These are phyloP conservation scores for Eudasyphora cyanicolor DNA, from an alignment of 2,888 invertebrate genomes.

Conservation along the genomic window DNA sequence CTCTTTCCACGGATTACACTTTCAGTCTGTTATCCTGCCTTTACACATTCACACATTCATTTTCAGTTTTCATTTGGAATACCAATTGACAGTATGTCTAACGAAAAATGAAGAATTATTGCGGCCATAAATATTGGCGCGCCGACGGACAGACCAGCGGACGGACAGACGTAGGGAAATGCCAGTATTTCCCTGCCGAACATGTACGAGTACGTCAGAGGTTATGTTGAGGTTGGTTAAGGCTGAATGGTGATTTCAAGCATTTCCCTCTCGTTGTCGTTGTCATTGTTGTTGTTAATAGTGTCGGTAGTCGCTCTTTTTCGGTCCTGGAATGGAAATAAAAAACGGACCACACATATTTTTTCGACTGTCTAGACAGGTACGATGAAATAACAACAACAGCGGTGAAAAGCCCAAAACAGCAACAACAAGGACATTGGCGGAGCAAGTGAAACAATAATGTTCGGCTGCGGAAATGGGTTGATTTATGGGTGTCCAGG, in stretches of 20 bases:
- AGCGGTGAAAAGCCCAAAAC: background rate
- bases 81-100: conserved; percentile 50
- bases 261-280: background rate
- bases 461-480: conserved; percentile 62
- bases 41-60: conserved; percentile 19
- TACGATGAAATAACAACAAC: conserved; percentile 35
- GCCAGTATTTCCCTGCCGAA: background rate
- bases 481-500: conserved; percentile 58
- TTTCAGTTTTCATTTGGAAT: conserved; percentile 38
- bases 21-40: background rate
- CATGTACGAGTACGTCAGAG: conserved; percentile 17
- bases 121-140: conserved; percentile 8
- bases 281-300: conserved; percentile 10
- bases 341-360: conserved; percentile 51
- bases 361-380: conserved; percentile 64
- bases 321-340: background rate
- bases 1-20: background rate
- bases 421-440: conserved; percentile 14
- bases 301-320: too few species aligned
- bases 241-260: background rate
- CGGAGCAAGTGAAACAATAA: conserved; percentile 56
- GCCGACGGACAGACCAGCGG: background rate
- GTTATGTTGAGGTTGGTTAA: conserved; percentile 50
- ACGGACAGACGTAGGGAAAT: too few species aligned
- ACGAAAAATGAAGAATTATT: conserved; percentile 29